phyloP scores from a whole-genome alignment of 2,113 vertebrate genomes.

The Zeus faber region DNA sequence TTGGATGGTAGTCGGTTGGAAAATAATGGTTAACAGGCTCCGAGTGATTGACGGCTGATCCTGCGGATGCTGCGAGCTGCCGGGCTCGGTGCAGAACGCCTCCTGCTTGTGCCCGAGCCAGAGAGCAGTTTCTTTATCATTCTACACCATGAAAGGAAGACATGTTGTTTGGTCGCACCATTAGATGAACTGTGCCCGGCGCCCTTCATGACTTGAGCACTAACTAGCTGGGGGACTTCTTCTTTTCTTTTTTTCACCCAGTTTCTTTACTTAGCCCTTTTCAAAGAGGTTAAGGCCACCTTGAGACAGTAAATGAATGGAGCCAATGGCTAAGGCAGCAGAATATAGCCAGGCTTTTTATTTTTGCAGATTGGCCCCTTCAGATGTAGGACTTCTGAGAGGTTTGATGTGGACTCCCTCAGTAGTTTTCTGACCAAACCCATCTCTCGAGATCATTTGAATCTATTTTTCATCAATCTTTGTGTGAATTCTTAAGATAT shows the following conservation, averaged over 20 bases:
- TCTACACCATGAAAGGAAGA: too few species aligned
- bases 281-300: conserved; percentile 57
- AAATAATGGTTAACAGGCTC: too few species aligned
- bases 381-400: conserved; percentile 60
- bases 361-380: conserved; percentile 46
- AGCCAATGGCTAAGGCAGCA: conserved; percentile 9
- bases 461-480: conserved; percentile 68
- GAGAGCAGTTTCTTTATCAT: too few species aligned
- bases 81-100: too few species aligned
- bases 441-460: conserved; percentile 63
- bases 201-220: conserved; percentile 26
- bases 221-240: conserved; percentile 27
- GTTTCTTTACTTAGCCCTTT: conserved; percentile 40
- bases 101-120: too few species aligned
- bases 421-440: conserved; percentile 28
- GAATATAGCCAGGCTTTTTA: too few species aligned
- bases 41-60: too few species aligned
- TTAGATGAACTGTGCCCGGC: too few species aligned
- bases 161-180: too few species aligned
- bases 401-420: conserved; percentile 52
- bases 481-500: conserved; percentile 61
- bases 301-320: conserved; percentile 38
- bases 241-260: too few species aligned
- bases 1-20: too few species aligned
- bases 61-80: too few species aligned